Conservation (phyloP, 2,797 vertebrate genomes). For the Melopsittacus undulatus region DNA sequence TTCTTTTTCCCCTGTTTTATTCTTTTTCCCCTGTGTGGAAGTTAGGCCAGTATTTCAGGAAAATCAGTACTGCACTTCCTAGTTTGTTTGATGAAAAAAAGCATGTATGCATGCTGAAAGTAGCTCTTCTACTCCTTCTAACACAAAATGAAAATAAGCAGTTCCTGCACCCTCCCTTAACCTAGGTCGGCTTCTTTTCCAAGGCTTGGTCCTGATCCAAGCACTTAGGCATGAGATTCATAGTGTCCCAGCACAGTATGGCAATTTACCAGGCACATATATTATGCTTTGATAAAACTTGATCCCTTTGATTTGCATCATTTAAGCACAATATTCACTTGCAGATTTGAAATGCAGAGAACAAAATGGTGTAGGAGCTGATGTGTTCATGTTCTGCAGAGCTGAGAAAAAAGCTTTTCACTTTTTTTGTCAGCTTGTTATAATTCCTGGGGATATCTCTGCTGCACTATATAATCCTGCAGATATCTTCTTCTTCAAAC, state of each 20-base stretch:
- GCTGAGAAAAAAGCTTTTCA: conserved; percentile 53
- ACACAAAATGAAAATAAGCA: neutral
- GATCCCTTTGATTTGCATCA: neutral
- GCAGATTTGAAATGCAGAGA: conserved; percentile 27
- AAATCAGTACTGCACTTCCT: neutral
- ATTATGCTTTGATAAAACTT: neutral
- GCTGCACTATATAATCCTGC: conserved; percentile 55
- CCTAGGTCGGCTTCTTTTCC: neutral
- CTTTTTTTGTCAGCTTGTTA: conserved; percentile 60
- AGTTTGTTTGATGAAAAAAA: neutral
- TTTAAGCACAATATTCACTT: conserved; percentile 19
- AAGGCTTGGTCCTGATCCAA: neutral
- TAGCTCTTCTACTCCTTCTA: neutral
- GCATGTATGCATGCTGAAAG: neutral
- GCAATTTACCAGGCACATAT: neutral
- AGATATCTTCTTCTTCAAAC: conserved; percentile 49
- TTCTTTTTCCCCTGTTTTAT: rapidly evolving
- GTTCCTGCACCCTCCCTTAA: neutral
- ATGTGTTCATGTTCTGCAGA: conserved; percentile 32
- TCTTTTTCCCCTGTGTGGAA: neutral
- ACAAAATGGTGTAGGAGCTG: conserved; percentile 55
- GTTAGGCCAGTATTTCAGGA: neutral
- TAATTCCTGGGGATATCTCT: conserved; percentile 56
- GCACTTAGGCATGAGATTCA: neutral
- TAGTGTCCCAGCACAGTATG: neutral